These are phyloP conservation scores for Brachypterus glaber DNA, from an alignment of 2,888 invertebrate species.

Conservation along the genomic window DNA sequence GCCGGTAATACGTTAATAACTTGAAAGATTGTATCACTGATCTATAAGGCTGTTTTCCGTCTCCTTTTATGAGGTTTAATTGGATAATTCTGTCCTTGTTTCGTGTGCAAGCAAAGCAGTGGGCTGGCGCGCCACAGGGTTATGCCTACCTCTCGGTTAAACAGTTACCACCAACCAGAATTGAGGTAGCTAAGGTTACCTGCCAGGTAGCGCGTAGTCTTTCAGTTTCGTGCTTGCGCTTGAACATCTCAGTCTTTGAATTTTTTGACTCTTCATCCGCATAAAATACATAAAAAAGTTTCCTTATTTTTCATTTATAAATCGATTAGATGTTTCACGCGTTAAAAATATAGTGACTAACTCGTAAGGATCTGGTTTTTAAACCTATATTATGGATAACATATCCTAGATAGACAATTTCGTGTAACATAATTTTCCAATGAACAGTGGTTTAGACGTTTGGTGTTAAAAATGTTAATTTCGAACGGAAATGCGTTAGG, in stretches of 20 bases:
- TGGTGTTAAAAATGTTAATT: slow-evolving; percentile 57
- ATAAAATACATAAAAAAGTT: too few species aligned
- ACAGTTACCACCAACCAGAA: slow-evolving; percentile 40
- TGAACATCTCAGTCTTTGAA: too few species aligned
- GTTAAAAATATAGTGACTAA: too few species aligned
- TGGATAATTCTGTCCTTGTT: slow-evolving; percentile 17
- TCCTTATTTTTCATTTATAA: too few species aligned
- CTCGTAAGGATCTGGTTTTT: too few species aligned
- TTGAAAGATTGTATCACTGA: slow-evolving; percentile 31
- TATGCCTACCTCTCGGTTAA: slow-evolving; percentile 40
- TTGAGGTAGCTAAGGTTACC: slow-evolving; percentile 39
- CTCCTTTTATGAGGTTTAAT: slow-evolving; percentile 14
- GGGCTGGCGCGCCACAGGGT: slow-evolving; percentile 37
- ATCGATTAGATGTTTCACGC: too few species aligned
- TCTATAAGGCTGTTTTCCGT: slow-evolving; percentile 21
- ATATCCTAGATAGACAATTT: too few species aligned
- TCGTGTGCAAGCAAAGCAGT: slow-evolving; percentile 36
- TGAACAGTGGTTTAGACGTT: too few species aligned
- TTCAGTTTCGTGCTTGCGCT: slow-evolving; percentile 42
- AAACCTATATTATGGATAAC: too few species aligned
- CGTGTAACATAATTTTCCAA: too few species aligned
- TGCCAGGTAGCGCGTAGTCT: slow-evolving; percentile 40
- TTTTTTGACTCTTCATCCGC: too few species aligned
- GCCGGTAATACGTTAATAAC: slow-evolving; percentile 33
- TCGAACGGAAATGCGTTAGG: slow-evolving; percentile 52